Evolutionary conservation across 2,888 invertebrate genomes (phyloP).

Genomic region (Amblyteles armatorius): DNA sequence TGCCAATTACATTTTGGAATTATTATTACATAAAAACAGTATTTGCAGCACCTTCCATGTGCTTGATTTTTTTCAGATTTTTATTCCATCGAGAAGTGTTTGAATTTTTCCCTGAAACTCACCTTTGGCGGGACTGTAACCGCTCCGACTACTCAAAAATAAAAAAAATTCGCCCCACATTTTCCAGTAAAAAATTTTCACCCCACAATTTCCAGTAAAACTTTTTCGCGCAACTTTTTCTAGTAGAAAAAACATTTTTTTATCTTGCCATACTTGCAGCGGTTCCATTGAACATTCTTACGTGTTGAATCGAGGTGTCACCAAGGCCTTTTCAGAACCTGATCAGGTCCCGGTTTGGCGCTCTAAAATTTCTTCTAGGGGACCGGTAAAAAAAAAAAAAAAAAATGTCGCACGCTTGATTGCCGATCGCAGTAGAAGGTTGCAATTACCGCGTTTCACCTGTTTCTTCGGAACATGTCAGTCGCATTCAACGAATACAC

Average conservation of each 20-base stretch:
- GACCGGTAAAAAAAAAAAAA: background rate
- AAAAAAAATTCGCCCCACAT: background rate
- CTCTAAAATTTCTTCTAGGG: background rate
- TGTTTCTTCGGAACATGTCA: background rate
- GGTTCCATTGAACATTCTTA: background rate
- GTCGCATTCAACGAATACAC: background rate
- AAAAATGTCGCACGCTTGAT: background rate
- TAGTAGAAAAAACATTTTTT: too few relatives aligned
- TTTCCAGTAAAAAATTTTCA: background rate
- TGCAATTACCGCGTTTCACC: background rate
- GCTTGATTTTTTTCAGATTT: too few relatives aligned
- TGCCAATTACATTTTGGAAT: too few relatives aligned
- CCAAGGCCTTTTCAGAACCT: background rate
- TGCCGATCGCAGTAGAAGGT: background rate
- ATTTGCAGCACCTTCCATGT: too few relatives aligned
- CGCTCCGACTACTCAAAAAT: too few relatives aligned
- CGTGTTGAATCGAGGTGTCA: background rate
- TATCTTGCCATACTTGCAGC: background rate
- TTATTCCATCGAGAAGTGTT: too few relatives aligned
- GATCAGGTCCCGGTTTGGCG: background rate
- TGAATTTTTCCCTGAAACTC: too few relatives aligned
- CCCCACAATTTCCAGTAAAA: background rate
- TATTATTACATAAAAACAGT: too few relatives aligned
- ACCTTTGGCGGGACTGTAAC: too few relatives aligned
- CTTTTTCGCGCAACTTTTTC: background rate